Evolutionary conservation across 2,797 vertebrate species (phyloP), one percentile per base, ranked within the genome.

Genomic region (Lerista edwardsae): DNA sequence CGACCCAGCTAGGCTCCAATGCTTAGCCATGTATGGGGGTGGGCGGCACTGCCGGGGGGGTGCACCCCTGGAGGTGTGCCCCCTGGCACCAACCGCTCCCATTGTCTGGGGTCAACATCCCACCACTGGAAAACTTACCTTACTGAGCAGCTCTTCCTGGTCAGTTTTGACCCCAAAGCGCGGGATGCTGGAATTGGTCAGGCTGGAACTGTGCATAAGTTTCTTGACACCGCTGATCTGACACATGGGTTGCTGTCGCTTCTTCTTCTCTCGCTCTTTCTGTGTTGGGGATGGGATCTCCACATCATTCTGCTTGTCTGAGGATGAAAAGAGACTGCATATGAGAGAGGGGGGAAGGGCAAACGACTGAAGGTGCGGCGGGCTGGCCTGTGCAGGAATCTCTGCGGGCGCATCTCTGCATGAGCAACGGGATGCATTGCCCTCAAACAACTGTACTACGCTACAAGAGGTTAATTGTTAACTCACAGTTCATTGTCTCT

Each of bases 231-330:
- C 98, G 1, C 97, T 98, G 94, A 98, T 98, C 92, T 98, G 97
- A 93, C 97, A 97, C 98, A 98, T 98, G 84, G 97, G 97, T 82
- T 94, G 94, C 0, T 91, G 92, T 0, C 68, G 85, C 79, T 90
- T 89, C 85, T 92, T 93, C 91, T 98, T 97, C 87, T 98, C 97
- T 75, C 94, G 94, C 86, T 98, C 97, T 92, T 97, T 97, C 93
- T 95, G 94, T 3, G 96, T 97, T n/a, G 98, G 97, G 14, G 97
- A 97, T 2, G 97, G 97, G 90, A 98, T 98, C 91, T 98, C 98
- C 91, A 98, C 97, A n/a, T 98, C 98, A 2, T 98, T 98, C 95
- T 98, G 97, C 94, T 98, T 98, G 94, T 98, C 98, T 98, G 95
- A 27, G 44, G 74, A 74, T 36, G 57, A 51, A 79, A 76, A 59